Conservation (phyloP, 2,113 vertebrate genomes). For the Cariama cristata region DNA sequence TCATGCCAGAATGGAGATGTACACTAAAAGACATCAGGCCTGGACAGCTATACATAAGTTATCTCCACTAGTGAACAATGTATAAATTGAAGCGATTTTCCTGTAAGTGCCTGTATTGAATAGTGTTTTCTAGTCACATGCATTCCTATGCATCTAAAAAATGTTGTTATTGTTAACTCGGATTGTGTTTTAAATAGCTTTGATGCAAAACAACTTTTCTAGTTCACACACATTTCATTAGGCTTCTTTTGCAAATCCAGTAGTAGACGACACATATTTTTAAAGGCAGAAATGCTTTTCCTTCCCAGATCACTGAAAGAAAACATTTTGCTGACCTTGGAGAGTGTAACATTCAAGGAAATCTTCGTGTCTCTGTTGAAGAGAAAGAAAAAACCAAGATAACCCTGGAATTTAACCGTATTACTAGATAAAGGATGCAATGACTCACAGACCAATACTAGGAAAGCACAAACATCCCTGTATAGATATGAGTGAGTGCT, state of each 20-base stretch:
- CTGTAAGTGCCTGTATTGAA: background rate
- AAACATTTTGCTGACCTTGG: conserved; percentile 41
- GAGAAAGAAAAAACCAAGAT: background rate
- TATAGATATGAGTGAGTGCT: background rate
- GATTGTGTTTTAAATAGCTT: background rate
- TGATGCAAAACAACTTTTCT: background rate
- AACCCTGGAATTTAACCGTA: conserved; percentile 32
- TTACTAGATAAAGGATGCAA: background rate
- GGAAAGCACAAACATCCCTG: background rate
- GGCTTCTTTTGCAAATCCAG: background rate
- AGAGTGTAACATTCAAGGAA: conserved; percentile 12
- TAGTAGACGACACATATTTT: background rate
- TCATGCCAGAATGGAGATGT: background rate
- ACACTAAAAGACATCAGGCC: background rate
- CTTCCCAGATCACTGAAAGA: background rate
- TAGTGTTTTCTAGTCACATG: background rate
- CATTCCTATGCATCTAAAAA: background rate
- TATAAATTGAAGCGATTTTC: background rate
- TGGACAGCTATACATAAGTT: background rate
- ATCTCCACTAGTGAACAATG: background rate
- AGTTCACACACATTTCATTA: background rate
- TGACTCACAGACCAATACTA: background rate
- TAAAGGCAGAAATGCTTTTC: conserved; percentile 5
- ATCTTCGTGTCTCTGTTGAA: background rate
- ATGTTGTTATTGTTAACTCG: background rate